Base-by-base conservation (phyloP, 2,888 invertebrate genomes). In the Troglohyphantes excavatus region DNA sequence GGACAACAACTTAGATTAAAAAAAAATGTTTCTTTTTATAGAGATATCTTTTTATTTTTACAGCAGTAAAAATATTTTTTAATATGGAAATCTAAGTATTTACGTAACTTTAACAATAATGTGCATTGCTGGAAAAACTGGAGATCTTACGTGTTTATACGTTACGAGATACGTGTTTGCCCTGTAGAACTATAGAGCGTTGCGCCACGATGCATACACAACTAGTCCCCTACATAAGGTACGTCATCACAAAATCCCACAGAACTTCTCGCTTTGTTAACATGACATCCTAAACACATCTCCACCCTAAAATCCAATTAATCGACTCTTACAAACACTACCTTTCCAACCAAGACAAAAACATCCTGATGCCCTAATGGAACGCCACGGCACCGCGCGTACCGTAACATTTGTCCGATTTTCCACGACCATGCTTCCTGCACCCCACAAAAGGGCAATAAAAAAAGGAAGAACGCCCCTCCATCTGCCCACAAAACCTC, bases 401-500 rank as follows among this genome's bases (percentile, higher is more conserved):
- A 11, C 63, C 72, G 63, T 43, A 83, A 63, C 83, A 83, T 72
- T 73, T 63, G 83, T 26, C 68, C 43, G 63, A 83, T 83, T 72
- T 63, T 83, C 46, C 83, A 63, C 83, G 72, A 72, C 63, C 82
- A 46, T 43, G 70, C 39, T 65, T 78, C 65, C 23, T 26, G 73
- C 70, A 21, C 68, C 67, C 43, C n/a, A 21, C 21, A 6, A 19
- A 17, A 7, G 33, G 19, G 53, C 81, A 53, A 82, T 70, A 59
- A 72, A 59, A 17, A 59, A 26, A 27, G 17, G 26, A 43, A 43
- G 13, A 21, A 72, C 83, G 72, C 83, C 83, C 72, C 72, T 63
- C 72, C 83, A 72, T 83, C 83, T 83, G 83, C 43, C 72, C 13
- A 63, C 13, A 43, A 39, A 33, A 9, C 63, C 27, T 33, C 9